Evolutionary conservation across 1,140 invertebrate species (phyloP), one percentile per base, ranked within the genome.

Genomic region (Hetaerina americana): DNA sequence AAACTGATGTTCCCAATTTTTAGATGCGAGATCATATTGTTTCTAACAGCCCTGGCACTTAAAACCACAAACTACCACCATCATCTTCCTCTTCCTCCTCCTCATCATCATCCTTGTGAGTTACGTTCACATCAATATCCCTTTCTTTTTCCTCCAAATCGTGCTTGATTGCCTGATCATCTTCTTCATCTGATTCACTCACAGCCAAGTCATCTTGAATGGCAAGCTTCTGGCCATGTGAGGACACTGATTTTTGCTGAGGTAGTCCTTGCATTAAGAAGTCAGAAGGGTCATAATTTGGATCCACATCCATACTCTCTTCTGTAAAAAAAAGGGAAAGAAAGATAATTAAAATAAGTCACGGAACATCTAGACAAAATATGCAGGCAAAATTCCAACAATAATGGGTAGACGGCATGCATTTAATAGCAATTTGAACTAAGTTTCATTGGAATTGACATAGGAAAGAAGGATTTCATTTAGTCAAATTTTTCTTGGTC

Each of bases 261-360:
- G 84, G 82, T 66, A 87, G 77, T 10, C 83, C 83, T 49, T 85
- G 84, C 73, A 92, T 85, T 12, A 93, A 78, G 76, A 94, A 93
- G 78, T 93, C 92, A 0, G 92, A 92, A 12, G 92, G 92, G 82
- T 94, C 92, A 79, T 95, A 95, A 77, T 90, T 91, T 8, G 90
- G 89, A 83, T 93, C 90, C 8, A 93, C 88, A 75, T 91, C 89
- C 82, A 91, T 87, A 72, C 87, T 89, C 76, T 92, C 90, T 74
- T 93, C 91, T 87, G 75, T 12, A 78, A 79, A 71, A 66, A 28
- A 71, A 69, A 75, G 70, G 22, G 73, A 70, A 26, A 31, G 15
- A 10, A 73, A 29, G n/a, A 72, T 24, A 73, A 73, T 69, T n/a
- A 72, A 18, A 2, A 0, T n/a, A 25, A n/a, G n/a, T n/a, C n/a